Evolutionary conservation across 2,888 invertebrate species (phyloP).

Genomic region (Cistogaster globosa): DNA sequence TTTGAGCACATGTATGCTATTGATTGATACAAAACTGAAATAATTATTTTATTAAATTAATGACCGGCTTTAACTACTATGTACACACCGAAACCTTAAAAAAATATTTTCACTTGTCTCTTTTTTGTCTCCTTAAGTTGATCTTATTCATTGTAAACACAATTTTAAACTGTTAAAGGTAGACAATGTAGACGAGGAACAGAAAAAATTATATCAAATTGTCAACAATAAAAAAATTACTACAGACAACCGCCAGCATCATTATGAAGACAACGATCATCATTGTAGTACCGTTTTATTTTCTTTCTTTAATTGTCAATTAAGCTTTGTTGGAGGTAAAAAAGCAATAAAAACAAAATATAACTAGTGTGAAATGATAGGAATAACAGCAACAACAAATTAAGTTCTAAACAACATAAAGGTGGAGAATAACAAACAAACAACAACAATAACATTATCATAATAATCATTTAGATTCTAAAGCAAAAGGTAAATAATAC

Average conservation of each 20-base stretch:
- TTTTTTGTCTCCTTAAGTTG: not conserved
- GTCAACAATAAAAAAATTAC: slow-evolving; percentile 45
- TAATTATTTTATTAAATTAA: not conserved
- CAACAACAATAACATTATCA: slow-evolving; percentile 22
- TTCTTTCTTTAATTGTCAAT: slow-evolving; percentile 62
- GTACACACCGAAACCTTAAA: not conserved
- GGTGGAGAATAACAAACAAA: slow-evolving; percentile 46
- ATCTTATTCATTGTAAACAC: slow-evolving; percentile 59
- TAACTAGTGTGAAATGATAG: slow-evolving; percentile 46
- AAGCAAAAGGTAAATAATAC: slow-evolving; percentile 44
- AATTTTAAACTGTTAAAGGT: slow-evolving; percentile 69
- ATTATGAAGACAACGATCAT: slow-evolving; percentile 31
- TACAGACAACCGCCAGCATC: slow-evolving; percentile 40
- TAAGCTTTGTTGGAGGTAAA: slow-evolving; percentile 69
- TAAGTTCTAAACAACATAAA: slow-evolving; percentile 53
- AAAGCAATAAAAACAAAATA: slow-evolving; percentile 32
- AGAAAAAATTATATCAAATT: slow-evolving; percentile 11
- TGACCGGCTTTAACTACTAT: slow-evolving; percentile 24
- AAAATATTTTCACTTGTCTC: slow-evolving; percentile 22
- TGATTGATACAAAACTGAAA: not conserved
- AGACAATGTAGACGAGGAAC: slow-evolving; percentile 28
- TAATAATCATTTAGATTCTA: not conserved
- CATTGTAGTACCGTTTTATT: slow-evolving; percentile 43
- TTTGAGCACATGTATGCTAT: not conserved
- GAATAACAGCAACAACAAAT: slow-evolving; percentile 26